Base-by-base conservation (phyloP, 2,888 invertebrate genomes). In the Drosophila fungiperda region DNA sequence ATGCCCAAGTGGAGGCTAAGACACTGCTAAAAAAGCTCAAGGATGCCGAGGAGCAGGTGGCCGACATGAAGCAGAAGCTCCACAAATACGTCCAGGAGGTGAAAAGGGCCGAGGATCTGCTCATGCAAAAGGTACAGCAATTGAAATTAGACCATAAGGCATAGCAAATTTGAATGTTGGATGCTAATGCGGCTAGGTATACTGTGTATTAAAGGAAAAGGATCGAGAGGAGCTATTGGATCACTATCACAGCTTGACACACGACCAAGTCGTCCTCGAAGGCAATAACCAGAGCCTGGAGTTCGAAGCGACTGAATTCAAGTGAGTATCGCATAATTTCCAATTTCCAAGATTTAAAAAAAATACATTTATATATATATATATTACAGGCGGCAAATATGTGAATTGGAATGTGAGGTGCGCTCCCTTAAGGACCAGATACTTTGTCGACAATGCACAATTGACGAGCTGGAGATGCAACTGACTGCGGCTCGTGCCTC, bases 1-100 rank as follows among this genome's bases (percentile, higher is more conserved):
- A 95, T 38, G 94, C 95, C 83, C 95, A 95, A 54, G 94, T 94
- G 73, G 95, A 95, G 89, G 93, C 95, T 65, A 94, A 95, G 81
- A 93, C 95, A 33, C 94, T 95, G 20, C 95, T 95, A 78, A 95
- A 94, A 79, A 96, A 96, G 91, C 94, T 96, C 80, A 96, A 96
- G 61, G 94, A 95, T 65, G 95, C 96, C 23, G 95, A 95, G 79
- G 94, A 95, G 88, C 96, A 97, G 93, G 95, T 96, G 29, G 96
- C 95, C 65, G 95, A 95, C 81, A 93, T 97, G 74, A 97, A 96
- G 91, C 94, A 95, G 73, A 96, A 97, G 90, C 92, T 97, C 71
- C 96, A 97, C 88, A 96, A 96, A 87, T 97, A 97, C 93, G 96
- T 97, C 7, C 95, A 95, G 82, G 97, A 97, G 94, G 96, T 97